Evolutionary conservation across 1,140 invertebrate species (phyloP), one percentile per base, ranked within the genome.

Genomic region (Calosoma granatense): DNA sequence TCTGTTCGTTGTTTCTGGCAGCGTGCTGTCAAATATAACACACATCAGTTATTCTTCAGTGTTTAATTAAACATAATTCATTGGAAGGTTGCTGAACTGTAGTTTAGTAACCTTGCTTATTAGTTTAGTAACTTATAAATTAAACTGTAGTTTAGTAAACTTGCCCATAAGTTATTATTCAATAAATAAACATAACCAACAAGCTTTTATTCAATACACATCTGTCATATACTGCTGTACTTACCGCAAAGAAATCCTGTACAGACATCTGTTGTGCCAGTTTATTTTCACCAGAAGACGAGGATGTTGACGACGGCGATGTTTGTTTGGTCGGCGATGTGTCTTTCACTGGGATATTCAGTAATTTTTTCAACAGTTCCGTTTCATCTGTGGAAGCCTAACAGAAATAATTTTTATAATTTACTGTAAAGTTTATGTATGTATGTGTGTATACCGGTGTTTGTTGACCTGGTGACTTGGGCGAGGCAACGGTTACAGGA

Each of bases 1-100:
- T 53, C 39, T 68, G 56, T 53, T 68, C 62, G 0, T 60, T 63
- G 59, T 67, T 66, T 56, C 71, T 61, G 11, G 72, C 71, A n/a
- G n/a, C n/a, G 20, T 56, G 41, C 41, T 47, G 15, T 36, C 36
- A 15, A 52, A 55, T 23, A 30, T 4, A 41, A n/a, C n/a, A n/a
- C n/a, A n/a, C n/a, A n/a, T n/a, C n/a, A n/a, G n/a, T n/a, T n/a
- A n/a, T n/a, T n/a, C n/a, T n/a, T n/a, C n/a, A n/a, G n/a, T 20
- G 20, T 21, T 47, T 56, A 36, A 22, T 22, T 47, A 55, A 56
- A 11, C 56, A 21, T 56, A 14, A 47, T n/a, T n/a, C n/a, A n/a
- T n/a, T n/a, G n/a, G n/a, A n/a, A n/a, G n/a, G n/a, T n/a, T n/a
- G n/a, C n/a, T n/a, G n/a, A n/a, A n/a, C n/a, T n/a, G n/a, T n/a